Evolutionary conservation across 2,888 invertebrate species (phyloP).

Genomic region (Macrosoma leucophasiata): DNA sequence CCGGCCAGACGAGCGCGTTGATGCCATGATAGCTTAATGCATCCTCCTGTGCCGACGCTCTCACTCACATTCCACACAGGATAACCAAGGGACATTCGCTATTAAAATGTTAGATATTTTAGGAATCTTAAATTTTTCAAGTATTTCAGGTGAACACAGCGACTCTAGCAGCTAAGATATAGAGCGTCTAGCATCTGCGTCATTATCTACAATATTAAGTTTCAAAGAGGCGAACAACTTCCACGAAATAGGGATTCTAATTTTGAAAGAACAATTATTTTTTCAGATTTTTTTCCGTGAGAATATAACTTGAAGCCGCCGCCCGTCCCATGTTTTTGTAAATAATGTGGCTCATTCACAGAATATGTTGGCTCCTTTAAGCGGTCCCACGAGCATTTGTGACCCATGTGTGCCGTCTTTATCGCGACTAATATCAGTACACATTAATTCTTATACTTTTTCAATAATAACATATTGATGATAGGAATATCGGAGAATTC

Average conservation of each 20-base stretch:
- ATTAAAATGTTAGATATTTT: too few relatives aligned
- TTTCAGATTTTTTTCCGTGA: slow-evolving; percentile 53
- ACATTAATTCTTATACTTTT: slow-evolving; percentile 1
- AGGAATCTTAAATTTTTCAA: too few relatives aligned
- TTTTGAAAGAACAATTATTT: too few relatives aligned
- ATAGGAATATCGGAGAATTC: too few relatives aligned
- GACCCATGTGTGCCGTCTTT: slow-evolving; percentile 48
- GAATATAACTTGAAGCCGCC: slow-evolving; percentile 48
- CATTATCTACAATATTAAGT: background rate
- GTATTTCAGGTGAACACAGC: too few relatives aligned
- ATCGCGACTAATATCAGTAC: slow-evolving; percentile 7
- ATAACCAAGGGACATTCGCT: slow-evolving; percentile 49
- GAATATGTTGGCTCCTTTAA: slow-evolving; percentile 32
- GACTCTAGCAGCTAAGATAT: too few relatives aligned
- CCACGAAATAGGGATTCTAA: slow-evolving; percentile 1
- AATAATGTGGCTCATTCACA: slow-evolving; percentile 56
- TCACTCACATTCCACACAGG: slow-evolving; percentile 46
- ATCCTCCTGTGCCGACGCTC: slow-evolving; percentile 36
- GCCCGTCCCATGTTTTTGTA: slow-evolving; percentile 46
- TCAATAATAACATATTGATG: too few relatives aligned
- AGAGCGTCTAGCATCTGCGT: too few relatives aligned
- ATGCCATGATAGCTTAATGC: slow-evolving; percentile 64
- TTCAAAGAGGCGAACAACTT: background rate
- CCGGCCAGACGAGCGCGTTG: slow-evolving; percentile 54
- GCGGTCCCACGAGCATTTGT: slow-evolving; percentile 62